Percentiles rank a stretch among this genome's conserved stretches.
Evolutionary conservation across 2,888 invertebrate species (phyloP).

Genomic region (Drosophila subsilvestris): DNA sequence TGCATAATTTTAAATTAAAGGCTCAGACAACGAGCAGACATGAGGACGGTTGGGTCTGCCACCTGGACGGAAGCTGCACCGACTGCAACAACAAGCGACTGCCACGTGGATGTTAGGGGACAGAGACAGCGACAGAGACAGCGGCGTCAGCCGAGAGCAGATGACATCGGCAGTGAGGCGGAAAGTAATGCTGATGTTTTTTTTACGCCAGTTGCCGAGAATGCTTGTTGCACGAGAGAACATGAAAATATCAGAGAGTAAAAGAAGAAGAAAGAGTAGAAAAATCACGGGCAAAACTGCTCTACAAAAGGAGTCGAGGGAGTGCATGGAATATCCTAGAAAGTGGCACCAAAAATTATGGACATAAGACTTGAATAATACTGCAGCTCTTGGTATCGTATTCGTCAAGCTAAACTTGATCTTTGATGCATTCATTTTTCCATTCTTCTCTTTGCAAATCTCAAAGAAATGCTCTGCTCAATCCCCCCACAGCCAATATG

Average conservation of each 20-base stretch:
- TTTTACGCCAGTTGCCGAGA: constrained; percentile 9
- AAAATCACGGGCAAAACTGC: not conserved
- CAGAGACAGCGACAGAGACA: constrained; percentile 25
- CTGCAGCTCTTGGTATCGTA: not conserved
- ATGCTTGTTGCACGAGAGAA: constrained; percentile 50
- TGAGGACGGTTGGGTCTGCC: constrained; percentile 29
- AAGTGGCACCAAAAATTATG: not conserved
- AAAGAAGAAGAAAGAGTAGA: constrained; percentile 3
- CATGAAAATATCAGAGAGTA: constrained; percentile 40
- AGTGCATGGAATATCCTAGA: not conserved
- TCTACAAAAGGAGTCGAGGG: not conserved
- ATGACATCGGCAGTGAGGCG: constrained; percentile 56
- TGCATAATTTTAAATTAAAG: constrained; percentile 80
- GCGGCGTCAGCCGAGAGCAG: constrained; percentile 55
- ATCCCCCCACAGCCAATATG: constrained; percentile 23
- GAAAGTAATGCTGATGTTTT: constrained; percentile 50
- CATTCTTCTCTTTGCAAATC: not conserved
- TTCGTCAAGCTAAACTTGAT: not conserved
- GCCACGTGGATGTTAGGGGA: constrained; percentile 4
- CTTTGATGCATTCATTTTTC: constrained; percentile 7
- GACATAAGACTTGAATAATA: not conserved
- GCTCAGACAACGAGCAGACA: constrained; percentile 75
- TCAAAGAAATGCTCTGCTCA: not conserved
- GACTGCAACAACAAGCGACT: not conserved
- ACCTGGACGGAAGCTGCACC: constrained; percentile 33